Conservation (phyloP, 2,113 vertebrate species). For the Poeciliopsis prolifica region DNA sequence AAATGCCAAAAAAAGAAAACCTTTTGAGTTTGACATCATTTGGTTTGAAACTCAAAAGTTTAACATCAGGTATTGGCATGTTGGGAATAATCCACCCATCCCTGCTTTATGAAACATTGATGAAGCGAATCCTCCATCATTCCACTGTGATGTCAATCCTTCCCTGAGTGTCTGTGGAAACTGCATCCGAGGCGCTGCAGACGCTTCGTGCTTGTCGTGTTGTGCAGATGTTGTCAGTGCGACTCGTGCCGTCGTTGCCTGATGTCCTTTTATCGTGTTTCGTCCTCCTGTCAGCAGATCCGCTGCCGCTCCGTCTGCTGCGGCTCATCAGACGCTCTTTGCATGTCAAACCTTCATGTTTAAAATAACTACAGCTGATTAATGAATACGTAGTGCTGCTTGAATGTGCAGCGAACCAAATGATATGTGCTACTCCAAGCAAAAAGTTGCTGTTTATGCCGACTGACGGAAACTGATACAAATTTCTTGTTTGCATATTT, state of each 20-base stretch:
- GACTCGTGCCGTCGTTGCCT: slow-evolving; percentile 7
- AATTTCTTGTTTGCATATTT: too few species aligned
- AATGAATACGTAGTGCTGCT: background rate
- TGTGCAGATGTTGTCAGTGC: slow-evolving; percentile 46
- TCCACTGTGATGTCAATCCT: slow-evolving; percentile 15
- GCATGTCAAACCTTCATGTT: slow-evolving; percentile 7
- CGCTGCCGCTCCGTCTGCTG: background rate
- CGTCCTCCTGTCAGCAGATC: slow-evolving; percentile 17
- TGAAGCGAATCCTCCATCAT: slow-evolving; percentile 28
- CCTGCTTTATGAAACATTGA: slow-evolving; percentile 49
- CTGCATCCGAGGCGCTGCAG: background rate
- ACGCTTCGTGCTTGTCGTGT: slow-evolving; percentile 24
- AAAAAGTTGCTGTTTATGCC: too few species aligned
- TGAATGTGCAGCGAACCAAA: background rate
- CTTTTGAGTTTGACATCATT: slow-evolving; percentile 2
- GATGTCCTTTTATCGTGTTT: slow-evolving; percentile 29
- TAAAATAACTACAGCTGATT: slow-evolving; percentile 1
- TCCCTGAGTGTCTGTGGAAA: slow-evolving; percentile 15
- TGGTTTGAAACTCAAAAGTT: slow-evolving; percentile 10
- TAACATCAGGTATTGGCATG: slow-evolving; percentile 21
- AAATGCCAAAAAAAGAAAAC: background rate
- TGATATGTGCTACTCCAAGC: background rate
- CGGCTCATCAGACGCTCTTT: background rate
- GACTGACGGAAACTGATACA: too few species aligned
- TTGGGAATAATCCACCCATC: slow-evolving; percentile 51